Percentiles rank a stretch among this genome's conserved stretches.
phyloP scores from a whole-genome alignment of 2,888 invertebrate genomes.

The Drosophila koepferae region DNA sequence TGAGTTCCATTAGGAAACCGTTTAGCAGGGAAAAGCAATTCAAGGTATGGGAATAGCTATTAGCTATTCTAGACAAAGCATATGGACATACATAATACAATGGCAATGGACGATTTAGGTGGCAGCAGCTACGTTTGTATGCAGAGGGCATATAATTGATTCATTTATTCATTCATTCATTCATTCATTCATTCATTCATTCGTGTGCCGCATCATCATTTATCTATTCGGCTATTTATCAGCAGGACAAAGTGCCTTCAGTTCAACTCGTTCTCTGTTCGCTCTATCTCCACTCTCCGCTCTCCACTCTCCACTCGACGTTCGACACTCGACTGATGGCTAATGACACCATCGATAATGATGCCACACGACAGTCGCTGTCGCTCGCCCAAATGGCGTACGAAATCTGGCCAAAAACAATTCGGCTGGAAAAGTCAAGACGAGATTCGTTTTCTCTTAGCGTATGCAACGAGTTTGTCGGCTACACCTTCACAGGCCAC shows the following conservation, averaged over 20 bases:
- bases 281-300: not conserved
- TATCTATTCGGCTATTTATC: constrained; percentile 51
- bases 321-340: constrained; percentile 53
- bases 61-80: constrained; percentile 1
- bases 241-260: constrained; percentile 33
- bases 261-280: not conserved
- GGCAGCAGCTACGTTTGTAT: constrained; percentile 35
- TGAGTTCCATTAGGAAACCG: not conserved
- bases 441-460: constrained; percentile 47
- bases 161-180: constrained; percentile 42
- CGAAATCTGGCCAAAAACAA: constrained; percentile 39
- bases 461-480: constrained; percentile 63
- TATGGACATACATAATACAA: not conserved
- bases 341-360: constrained; percentile 77
- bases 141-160: constrained; percentile 44
- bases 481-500: not conserved
- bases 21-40: not conserved
- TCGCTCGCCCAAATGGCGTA: constrained; percentile 15
- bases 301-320: constrained; percentile 3
- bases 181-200: constrained; percentile 39
- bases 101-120: not conserved
- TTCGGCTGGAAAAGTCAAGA: constrained; percentile 74
- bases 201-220: constrained; percentile 36
- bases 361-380: constrained; percentile 35
- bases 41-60: not conserved